A percentile compares a stretch with the other conserved stretches of the same genome.
Conservation (phyloP, 2,888 invertebrate genomes). For the Ophraella communa region DNA sequence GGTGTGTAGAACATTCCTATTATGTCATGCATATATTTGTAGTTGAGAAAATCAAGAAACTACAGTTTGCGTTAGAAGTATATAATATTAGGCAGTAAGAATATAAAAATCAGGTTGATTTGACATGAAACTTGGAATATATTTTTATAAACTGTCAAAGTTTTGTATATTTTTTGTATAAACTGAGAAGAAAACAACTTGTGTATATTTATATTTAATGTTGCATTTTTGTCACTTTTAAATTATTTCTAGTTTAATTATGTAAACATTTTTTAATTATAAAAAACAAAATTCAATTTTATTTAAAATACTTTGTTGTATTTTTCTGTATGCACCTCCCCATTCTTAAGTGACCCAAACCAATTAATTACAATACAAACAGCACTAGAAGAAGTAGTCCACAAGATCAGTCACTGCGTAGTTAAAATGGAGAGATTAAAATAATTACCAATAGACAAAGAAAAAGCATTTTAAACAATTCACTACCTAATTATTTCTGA, state of each 20-base stretch:
- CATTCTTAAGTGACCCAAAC: no score
- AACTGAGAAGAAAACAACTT: constrained; percentile 25
- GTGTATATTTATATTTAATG: constrained; percentile 39
- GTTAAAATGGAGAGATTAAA: no score
- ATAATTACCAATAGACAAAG: no score
- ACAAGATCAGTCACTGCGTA: no score
- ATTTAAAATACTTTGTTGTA: neutral
- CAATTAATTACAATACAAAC: no score
- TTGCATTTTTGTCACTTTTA: constrained; percentile 32
- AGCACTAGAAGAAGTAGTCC: no score
- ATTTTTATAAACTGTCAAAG: constrained; percentile 7
- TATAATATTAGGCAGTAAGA: neutral
- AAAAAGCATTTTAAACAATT: no score
- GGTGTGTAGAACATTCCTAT: neutral
- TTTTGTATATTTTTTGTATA: constrained; percentile 43
- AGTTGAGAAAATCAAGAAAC: neutral
- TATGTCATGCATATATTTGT: neutral
- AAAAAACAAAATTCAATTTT: neutral
- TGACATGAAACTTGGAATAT: constrained; percentile 5
- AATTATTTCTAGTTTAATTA: constrained; percentile 38
- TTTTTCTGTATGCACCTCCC: neutral
- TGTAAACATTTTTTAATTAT: constrained; percentile 26
- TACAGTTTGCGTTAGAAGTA: neutral
- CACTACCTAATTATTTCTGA: no score
- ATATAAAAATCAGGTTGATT: no score